Evolutionary conservation across 2,113 vertebrate species (phyloP).

Genomic region (Triplophysa tibetana): DNA sequence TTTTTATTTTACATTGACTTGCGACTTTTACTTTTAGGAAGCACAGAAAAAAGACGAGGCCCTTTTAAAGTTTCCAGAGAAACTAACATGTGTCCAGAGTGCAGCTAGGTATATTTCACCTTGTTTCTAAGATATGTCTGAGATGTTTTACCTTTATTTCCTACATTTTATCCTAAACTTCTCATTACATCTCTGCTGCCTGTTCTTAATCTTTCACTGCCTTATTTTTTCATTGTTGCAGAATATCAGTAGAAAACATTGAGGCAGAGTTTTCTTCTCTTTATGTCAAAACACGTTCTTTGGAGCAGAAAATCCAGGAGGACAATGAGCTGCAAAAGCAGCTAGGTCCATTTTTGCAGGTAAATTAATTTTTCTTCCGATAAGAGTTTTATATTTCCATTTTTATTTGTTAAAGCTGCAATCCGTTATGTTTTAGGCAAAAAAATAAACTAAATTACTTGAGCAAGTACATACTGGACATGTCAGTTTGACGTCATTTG

Average conservation of each 20-base stretch:
- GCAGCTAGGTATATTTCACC: slow-evolving; percentile 79
- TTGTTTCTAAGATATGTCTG: too few relatives aligned
- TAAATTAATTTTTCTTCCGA: slow-evolving; percentile 55
- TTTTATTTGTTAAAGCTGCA: too few relatives aligned
- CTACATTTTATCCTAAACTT: too few relatives aligned
- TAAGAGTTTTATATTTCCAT: background rate
- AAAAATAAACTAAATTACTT: too few relatives aligned
- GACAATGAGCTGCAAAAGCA: slow-evolving; percentile 84
- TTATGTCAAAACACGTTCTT: slow-evolving; percentile 78
- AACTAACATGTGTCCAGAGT: slow-evolving; percentile 84
- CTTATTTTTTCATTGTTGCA: slow-evolving; percentile 58
- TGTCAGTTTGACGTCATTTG: too few relatives aligned
- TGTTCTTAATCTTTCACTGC: background rate
- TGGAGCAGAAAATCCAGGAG: slow-evolving; percentile 84
- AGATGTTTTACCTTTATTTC: too few relatives aligned
- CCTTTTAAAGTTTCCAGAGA: slow-evolving; percentile 89
- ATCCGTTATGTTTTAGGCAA: too few relatives aligned
- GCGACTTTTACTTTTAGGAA: slow-evolving; percentile 74
- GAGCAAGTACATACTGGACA: too few relatives aligned
- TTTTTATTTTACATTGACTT: background rate
- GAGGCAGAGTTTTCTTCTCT: slow-evolving; percentile 87
- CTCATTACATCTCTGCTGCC: background rate
- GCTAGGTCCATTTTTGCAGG: slow-evolving; percentile 90
- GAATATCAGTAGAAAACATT: slow-evolving; percentile 89
- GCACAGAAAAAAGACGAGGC: slow-evolving; percentile 91